A percentile compares a stretch with the other conserved stretches of the same genome.
Evolutionary conservation across 2,797 vertebrate species (phyloP).

Genomic region (Melopsittacus undulatus): DNA sequence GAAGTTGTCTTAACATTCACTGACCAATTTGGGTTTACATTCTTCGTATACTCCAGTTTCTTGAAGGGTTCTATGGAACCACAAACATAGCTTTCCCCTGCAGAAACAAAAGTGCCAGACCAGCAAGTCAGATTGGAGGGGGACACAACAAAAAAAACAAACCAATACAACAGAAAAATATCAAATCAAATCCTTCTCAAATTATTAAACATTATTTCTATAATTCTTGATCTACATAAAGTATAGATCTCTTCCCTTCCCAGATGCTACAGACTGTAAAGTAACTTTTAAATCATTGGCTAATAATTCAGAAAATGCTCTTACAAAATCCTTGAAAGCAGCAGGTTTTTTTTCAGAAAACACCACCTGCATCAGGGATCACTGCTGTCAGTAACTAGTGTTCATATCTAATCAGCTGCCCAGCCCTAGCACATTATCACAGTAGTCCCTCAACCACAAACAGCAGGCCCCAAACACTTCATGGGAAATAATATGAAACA

Average conservation of each 20-base stretch:
- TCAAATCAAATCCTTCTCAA: not conserved
- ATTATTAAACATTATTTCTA: not conserved
- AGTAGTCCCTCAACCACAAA: not conserved
- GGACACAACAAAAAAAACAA: accelerated
- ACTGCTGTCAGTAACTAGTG: not conserved
- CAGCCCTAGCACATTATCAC: not conserved
- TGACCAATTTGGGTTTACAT: slow-evolving; percentile 97
- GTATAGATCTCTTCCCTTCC: not conserved
- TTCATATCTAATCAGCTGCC: not conserved
- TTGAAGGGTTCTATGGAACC: slow-evolving; percentile 96
- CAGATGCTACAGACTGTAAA: not conserved
- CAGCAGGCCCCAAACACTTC: not conserved
- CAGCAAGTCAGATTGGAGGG: not conserved
- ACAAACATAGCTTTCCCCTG: slow-evolving; percentile 97
- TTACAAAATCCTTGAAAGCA: not conserved
- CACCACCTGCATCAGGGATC: not conserved
- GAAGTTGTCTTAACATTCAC: slow-evolving; percentile 86
- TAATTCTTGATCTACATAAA: not conserved
- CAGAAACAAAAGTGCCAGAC: not conserved
- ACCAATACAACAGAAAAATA: not conserved
- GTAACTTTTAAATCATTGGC: not conserved
- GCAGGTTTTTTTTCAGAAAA: not conserved
- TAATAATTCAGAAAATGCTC: not conserved
- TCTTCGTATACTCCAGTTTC: slow-evolving; percentile 95
- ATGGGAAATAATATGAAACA: not conserved